Evolutionary conservation across 2,113 vertebrate genomes (phyloP).

Genomic region (Burhinus oedicnemus): DNA sequence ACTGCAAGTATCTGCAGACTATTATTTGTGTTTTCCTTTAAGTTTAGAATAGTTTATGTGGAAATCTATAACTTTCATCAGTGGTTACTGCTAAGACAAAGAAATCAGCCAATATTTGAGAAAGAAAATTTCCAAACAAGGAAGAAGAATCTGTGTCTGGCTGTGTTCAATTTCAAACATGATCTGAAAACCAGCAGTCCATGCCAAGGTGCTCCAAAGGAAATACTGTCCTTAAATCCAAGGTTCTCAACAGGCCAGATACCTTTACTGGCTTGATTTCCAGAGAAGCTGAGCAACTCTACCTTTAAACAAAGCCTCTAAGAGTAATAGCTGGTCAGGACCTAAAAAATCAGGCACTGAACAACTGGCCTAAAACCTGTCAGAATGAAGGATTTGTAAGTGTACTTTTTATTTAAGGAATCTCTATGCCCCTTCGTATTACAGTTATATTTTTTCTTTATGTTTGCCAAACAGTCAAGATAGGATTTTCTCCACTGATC

Average conservation of each 20-base stretch:
- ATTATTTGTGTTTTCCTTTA: neutral
- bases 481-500: neutral
- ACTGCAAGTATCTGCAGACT: neutral
- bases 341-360: neutral
- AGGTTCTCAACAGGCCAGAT: neutral
- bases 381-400: neutral
- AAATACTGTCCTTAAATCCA: neutral
- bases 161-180: neutral
- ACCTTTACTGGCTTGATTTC: neutral
- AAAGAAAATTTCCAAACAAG: neutral
- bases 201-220: rapidly evolving
- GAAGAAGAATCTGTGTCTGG: neutral
- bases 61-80: neutral
- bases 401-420: neutral
- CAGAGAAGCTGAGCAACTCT: neutral
- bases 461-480: neutral
- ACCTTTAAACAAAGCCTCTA: neutral
- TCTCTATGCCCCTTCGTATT: neutral
- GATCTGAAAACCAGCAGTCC: neutral
- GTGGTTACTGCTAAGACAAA: neutral
- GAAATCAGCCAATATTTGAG: neutral
- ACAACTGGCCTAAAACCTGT: neutral
- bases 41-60: neutral
- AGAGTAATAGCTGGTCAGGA: neutral
- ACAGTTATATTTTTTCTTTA: neutral